These are phyloP conservation scores for Plectus sambesii DNA, from an alignment of 1,140 invertebrate genomes.

Conservation along the genomic window DNA sequence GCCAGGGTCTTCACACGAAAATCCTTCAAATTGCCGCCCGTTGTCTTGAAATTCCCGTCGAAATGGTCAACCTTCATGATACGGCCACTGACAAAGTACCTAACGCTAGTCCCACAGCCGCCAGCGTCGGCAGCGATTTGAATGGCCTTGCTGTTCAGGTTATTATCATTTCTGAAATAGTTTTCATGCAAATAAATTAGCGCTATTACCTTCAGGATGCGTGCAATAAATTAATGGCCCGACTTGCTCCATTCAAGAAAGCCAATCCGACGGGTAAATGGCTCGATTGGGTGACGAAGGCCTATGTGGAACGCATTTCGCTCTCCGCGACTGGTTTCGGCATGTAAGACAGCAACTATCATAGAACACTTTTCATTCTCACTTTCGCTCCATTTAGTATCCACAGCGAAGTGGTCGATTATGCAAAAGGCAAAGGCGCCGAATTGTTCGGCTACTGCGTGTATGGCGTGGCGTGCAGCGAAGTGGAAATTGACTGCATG, in stretches of 20 bases:
- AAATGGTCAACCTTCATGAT: conserved; percentile 73
- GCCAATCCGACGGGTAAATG: conserved; percentile 67
- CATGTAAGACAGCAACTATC: conserved; percentile 46
- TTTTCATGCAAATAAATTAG: no score
- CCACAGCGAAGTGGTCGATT: conserved; percentile 35
- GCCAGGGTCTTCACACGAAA: conserved; percentile 86
- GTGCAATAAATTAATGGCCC: conserved; percentile 62
- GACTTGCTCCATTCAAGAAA: conserved; percentile 64
- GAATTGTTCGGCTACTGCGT: conserved; percentile 42
- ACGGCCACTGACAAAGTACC: conserved; percentile 84
- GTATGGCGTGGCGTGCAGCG: conserved; percentile 46
- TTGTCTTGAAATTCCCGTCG: conserved; percentile 59
- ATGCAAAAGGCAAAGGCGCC: conserved; percentile 33
- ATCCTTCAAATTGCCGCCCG: conserved; percentile 60
- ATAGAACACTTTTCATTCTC: conserved; percentile 14
- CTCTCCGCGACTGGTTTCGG: conserved; percentile 77
- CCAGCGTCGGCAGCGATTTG: conserved; percentile 76
- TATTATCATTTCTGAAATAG: no score
- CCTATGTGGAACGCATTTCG: conserved; percentile 67
- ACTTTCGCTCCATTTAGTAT: conserved; percentile 26
- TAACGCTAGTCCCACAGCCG: conserved; percentile 81
- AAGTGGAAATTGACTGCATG: conserved; percentile 52
- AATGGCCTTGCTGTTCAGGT: conserved; percentile 88
- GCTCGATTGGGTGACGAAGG: conserved; percentile 69
- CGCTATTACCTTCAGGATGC: no score